A percentile compares a stretch with the other conserved stretches of the same genome.
Conservation (phyloP, 2,888 invertebrate genomes). For the Macropis europaea region DNA sequence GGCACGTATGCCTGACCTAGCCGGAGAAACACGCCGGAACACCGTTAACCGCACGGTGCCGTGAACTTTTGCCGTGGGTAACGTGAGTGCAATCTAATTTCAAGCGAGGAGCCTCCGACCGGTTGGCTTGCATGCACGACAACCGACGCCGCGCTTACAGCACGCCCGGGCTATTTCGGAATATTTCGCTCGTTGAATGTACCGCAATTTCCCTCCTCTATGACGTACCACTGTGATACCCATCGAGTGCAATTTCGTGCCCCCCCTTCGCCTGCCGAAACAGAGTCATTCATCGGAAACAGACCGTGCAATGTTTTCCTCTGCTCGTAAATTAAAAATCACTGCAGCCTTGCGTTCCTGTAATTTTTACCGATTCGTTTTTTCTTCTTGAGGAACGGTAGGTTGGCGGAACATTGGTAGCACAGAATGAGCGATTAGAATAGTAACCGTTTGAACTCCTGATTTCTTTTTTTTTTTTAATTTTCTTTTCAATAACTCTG, state of each 20-base stretch:
- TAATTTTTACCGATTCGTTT: no score
- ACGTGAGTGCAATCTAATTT: conserved; percentile 61
- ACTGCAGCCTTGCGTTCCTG: no score
- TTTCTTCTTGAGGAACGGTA: no score
- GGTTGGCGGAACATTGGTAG: no score
- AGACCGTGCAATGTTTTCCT: no score
- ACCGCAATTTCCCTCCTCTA: conserved; percentile 18
- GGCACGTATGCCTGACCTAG: conserved; percentile 47
- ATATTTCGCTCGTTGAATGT: conserved; percentile 35
- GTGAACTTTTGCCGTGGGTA: conserved; percentile 53
- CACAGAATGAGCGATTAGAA: no score
- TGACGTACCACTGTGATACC: conserved; percentile 1
- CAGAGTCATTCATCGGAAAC: no score
- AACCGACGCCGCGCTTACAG: conserved; percentile 9
- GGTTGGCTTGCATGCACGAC: conserved; percentile 29
- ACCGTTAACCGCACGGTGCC: conserved; percentile 55
- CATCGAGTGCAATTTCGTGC: neutral
- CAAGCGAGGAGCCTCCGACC: conserved; percentile 26
- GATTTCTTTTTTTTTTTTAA: no score
- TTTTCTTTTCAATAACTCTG: no score
- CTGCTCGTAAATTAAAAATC: no score
- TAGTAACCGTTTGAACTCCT: no score
- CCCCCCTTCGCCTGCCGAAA: no score
- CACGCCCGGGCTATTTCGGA: conserved; percentile 33
- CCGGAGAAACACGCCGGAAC: conserved; percentile 40